Evolutionary conservation across 2,888 invertebrate genomes (phyloP).

Genomic region (Myopa testacea): DNA sequence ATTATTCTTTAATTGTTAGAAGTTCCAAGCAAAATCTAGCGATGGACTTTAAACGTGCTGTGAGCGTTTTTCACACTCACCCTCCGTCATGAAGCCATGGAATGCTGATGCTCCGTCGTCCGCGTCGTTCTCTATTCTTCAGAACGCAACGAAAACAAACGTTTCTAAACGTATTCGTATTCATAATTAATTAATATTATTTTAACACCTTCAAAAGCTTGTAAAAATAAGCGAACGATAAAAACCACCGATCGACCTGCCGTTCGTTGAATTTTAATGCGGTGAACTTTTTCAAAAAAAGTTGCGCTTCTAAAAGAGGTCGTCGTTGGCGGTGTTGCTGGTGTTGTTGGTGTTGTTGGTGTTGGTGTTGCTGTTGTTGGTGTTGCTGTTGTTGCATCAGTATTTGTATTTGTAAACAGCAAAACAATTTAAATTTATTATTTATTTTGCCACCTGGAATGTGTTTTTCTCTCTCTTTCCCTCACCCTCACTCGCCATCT

Average conservation of each 20-base stretch:
- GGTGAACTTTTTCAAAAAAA: too few relatives aligned
- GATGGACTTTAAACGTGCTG: background rate
- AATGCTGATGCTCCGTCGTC: too few relatives aligned
- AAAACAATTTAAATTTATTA: constrained; percentile 32
- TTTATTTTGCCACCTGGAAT: constrained; percentile 31
- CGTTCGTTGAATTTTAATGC: too few relatives aligned
- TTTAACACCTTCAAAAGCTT: constrained; percentile 15
- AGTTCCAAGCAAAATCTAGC: background rate
- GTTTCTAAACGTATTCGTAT: background rate
- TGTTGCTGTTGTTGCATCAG: background rate
- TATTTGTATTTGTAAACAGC: constrained; percentile 15
- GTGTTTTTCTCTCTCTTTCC: background rate
- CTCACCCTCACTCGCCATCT: background rate
- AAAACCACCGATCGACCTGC: background rate
- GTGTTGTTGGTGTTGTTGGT: background rate
- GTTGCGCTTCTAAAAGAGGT: too few relatives aligned
- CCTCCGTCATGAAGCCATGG: background rate
- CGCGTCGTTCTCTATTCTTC: background rate
- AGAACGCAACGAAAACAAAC: background rate
- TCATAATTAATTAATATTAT: constrained; percentile 22
- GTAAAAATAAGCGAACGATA: background rate
- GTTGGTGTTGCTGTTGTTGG: background rate
- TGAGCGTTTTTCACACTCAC: background rate
- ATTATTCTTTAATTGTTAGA: background rate
- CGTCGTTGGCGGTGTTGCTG: background rate